Conservation (phyloP, 2,888 invertebrate species). For the Apomyelois bistriatella region DNA sequence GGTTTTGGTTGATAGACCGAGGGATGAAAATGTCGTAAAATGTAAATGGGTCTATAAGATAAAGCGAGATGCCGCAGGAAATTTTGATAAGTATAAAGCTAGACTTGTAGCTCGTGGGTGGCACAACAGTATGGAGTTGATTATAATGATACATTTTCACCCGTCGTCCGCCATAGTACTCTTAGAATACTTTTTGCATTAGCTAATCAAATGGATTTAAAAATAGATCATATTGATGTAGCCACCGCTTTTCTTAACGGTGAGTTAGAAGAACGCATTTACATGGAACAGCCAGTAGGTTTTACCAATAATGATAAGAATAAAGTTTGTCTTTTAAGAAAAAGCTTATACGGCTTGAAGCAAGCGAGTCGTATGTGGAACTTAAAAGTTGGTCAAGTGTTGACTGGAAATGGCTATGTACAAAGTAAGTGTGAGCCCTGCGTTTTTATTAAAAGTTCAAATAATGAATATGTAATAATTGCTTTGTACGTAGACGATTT, state of each 20-base stretch:
- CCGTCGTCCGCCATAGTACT: neutral
- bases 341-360: neutral
- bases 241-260: neutral
- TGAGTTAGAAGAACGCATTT: neutral
- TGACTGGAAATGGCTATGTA: neutral
- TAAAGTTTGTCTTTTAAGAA: neutral
- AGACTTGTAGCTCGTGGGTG: neutral
- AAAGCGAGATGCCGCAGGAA: too few species aligned
- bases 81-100: neutral
- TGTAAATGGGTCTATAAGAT: too few species aligned
- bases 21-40: too few species aligned
- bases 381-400: neutral
- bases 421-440: neutral
- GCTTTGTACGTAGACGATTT: conserved; percentile 10
- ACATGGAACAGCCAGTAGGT: neutral
- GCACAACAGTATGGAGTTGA: neutral
- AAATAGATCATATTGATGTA: neutral
- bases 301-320: neutral
- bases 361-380: neutral
- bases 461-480: neutral
- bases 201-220: neutral
- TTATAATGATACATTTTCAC: neutral
- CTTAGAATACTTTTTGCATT: neutral
- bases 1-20: too few species aligned
- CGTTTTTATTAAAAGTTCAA: neutral